Conservation (phyloP, 2,797 vertebrate genomes). For the Forpus xanthops region DNA sequence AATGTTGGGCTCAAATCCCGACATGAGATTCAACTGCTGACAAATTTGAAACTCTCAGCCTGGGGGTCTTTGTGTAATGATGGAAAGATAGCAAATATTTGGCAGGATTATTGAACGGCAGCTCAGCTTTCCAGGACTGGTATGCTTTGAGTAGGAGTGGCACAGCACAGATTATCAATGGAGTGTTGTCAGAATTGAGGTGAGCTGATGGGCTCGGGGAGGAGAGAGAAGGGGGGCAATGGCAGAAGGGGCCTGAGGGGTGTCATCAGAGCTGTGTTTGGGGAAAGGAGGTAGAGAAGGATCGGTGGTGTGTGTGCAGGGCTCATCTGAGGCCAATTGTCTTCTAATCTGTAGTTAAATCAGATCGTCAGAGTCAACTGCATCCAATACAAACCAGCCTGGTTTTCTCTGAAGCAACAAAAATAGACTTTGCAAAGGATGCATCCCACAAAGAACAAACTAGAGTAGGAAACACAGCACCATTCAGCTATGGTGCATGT, state of each 20-base stretch:
- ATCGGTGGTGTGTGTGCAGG: background rate
- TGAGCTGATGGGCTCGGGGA: background rate
- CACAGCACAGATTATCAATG: background rate
- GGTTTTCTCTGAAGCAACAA: background rate
- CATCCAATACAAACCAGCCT: background rate
- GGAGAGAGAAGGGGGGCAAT: background rate
- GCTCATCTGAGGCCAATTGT: background rate
- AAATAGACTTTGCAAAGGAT: background rate
- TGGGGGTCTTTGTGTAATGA: slow-evolving; percentile 19
- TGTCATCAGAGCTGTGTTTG: background rate
- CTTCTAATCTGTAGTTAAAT: background rate
- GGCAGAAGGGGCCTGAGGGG: background rate
- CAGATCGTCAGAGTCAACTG: background rate
- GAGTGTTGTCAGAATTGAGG: background rate
- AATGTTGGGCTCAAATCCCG: slow-evolving; percentile 9
- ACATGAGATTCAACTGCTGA: slow-evolving; percentile 17
- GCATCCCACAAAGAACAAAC: background rate
- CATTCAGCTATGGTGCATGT: background rate
- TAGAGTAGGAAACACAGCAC: background rate
- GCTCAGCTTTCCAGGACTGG: background rate
- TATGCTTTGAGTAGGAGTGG: slow-evolving; percentile 6
- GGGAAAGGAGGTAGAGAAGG: background rate
- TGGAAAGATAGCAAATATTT: slow-evolving; percentile 48
- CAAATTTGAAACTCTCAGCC: slow-evolving; percentile 58
- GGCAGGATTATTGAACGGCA: slow-evolving; percentile 1